Base-by-base conservation (phyloP, 2,797 vertebrate species). In the Cyprinodon diabolis region DNA sequence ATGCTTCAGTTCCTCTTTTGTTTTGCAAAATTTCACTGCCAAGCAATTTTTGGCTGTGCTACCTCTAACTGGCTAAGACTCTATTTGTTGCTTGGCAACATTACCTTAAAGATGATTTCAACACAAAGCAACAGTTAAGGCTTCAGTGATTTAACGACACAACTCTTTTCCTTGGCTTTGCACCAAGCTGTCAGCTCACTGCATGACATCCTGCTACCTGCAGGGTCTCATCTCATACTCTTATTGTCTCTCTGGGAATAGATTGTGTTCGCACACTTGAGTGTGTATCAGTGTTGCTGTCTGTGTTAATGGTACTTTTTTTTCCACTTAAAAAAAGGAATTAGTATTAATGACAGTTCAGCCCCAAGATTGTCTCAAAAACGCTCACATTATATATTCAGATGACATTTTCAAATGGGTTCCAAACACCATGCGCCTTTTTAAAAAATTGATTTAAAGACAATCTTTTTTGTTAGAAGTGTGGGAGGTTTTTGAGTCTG, bases 11-110 rank as follows among this genome's bases (percentile, higher is more conserved):
- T 6, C 9, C 6, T 9, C 57, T 54, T 45, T 19, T n/a, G 58
- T 72, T 55, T 37, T 71, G 66, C 19, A 70, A 45, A 67, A 74
- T 72, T 8, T 54, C 56, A 70, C 71, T 82, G 80, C 81, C 77
- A 82, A 75, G 77, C 72, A 68, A 75, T 79, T 74, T 57, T 74
- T 70, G 77, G 68, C 75, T 62, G 14, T 79, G 79, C 37, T 72
- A 76, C 65, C 43, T 45, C 52, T 71, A 23, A 67, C 55, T 79
- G 69, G 62, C 72, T 80, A 37, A 51, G 77, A 57, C 66, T 86
- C 72, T 84, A 82, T 87, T 86, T 83, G 85, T 91, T 90, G 87
- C 89, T 78, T 87, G 86, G 89, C 82, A 87, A 91, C 86, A 81
- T 85, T 81, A 82, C 84, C 74, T 85, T 75, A 25, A 67, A 75